Base-by-base conservation (phyloP, 2,888 invertebrate genomes). In the Oscheius sp. region DNA sequence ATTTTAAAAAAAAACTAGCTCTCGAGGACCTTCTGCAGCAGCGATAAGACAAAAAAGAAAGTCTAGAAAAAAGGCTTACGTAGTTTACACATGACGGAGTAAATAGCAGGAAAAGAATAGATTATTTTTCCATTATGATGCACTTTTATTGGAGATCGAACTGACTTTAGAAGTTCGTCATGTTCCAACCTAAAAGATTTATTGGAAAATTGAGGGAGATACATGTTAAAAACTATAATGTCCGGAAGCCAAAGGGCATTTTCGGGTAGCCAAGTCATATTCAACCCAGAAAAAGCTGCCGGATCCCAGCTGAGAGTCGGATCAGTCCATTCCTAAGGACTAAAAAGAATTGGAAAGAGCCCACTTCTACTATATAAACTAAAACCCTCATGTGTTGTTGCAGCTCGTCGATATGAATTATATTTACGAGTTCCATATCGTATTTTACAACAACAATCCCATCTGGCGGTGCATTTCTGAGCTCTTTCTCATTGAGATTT, bases 201-300 rank as follows among this genome's bases (percentile, higher is more conserved):
- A 10, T 6, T 4, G 6, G 15, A 20, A 15, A n/a, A n/a, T n/a
- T n/a, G n/a, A n/a, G n/a, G 4, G 17, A 70, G 92, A 90, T 87
- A 94, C 93, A 93, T 93, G 89, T 93, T 93, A 87, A 93, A 93
- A 5, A 94, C 90, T 81, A 94, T 92, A 64, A 93, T 92, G 87
- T 94, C 94, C 0, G 93, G 93, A 80, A 91, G 91, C 94, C 94
- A 94, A 23, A 94, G 92, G 70, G 92, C 89, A 79, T 91, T 91
- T 87, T 91, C 92, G 0, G 94, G 94, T 84, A 94, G 90, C 85
- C 93, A 90, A 65, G 94, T 92, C 37, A 92, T 93, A 79, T 90
- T 90, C 74, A 94, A 92, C 12, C 92, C 93, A 10, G 91, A 92
- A 84, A 92, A 94, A 71, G 93, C 92, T n/a, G 92, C 91, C 3